These are phyloP conservation scores for Clavelina lepadiformis DNA, from an alignment of 23 tunicate species.

Conservation along the genomic window DNA sequence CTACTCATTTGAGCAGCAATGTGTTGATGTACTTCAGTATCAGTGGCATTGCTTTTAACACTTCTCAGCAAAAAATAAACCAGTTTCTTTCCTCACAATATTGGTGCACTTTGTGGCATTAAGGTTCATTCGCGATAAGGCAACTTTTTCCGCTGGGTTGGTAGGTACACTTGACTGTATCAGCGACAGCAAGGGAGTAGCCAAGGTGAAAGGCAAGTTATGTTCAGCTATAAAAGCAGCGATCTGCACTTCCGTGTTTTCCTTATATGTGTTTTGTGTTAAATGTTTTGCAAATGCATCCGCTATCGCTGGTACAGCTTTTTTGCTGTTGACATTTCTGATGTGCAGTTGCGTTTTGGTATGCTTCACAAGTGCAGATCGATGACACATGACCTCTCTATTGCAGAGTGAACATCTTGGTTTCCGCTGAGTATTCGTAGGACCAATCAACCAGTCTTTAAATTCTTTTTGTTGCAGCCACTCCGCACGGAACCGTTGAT, in stretches of 20 bases:
- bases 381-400: not conserved
- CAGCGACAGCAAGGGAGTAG: not conserved
- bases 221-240: not conserved
- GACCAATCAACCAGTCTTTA: conserved; percentile 1
- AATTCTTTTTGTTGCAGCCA: not conserved
- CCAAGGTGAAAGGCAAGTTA: not conserved
- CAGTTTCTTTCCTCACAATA: too few species aligned
- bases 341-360: not conserved
- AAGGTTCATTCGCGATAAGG: not conserved
- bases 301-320: not conserved
- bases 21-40: too few species aligned
- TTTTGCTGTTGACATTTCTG: not conserved
- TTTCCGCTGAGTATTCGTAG: not conserved
- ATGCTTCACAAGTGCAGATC: conserved; percentile 1
- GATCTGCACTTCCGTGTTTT: too few species aligned
- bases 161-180: not conserved
- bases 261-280: not conserved
- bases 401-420: not conserved
- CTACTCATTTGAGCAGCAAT: too few species aligned
- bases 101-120: not conserved
- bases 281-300: not conserved
- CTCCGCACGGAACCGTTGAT: not conserved
- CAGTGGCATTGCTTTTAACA: too few species aligned
- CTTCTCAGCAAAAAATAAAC: too few species aligned
- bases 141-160: not conserved